phyloP scores from a whole-genome alignment of 2,797 vertebrate genomes.

The Chelidonichthys spinosus region DNA sequence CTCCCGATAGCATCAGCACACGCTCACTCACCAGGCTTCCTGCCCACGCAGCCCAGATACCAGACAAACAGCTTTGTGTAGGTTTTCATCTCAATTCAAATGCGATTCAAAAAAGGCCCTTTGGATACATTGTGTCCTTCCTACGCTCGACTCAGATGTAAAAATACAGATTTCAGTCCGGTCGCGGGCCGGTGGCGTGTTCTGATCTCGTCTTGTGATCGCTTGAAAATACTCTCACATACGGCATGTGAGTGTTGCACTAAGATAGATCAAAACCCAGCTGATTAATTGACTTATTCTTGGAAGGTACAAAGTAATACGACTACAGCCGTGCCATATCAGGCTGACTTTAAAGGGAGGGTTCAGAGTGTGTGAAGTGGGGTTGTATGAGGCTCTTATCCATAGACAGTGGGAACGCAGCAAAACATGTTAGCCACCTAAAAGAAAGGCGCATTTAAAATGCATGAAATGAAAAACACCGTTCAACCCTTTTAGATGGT shows the following conservation, averaged over 20 bases:
- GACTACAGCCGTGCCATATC: neutral
- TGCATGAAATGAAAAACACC: too few relatives aligned
- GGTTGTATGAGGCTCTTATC: too few relatives aligned
- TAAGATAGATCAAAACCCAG: neutral
- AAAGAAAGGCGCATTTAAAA: too few relatives aligned
- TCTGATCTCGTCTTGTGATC: constrained; percentile 18
- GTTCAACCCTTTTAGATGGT: neutral
- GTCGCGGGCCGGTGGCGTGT: neutral
- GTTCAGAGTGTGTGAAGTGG: too few relatives aligned
- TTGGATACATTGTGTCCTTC: neutral
- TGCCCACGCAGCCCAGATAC: constrained; percentile 55
- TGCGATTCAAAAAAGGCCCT: constrained; percentile 28
- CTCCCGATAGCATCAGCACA: constrained; percentile 77
- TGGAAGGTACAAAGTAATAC: neutral
- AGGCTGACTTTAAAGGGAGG: neutral
- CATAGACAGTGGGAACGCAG: too few relatives aligned
- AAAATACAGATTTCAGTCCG: neutral
- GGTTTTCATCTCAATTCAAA: constrained; percentile 54
- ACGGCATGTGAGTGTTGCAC: neutral
- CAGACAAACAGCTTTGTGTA: constrained; percentile 71
- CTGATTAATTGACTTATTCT: neutral
- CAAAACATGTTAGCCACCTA: too few relatives aligned
- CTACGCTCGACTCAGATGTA: neutral
- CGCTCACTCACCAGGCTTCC: constrained; percentile 51
- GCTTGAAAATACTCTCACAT: neutral